These are phyloP conservation scores for Stomatorhinus ivindoensis DNA, from an alignment of 2,113 vertebrate species.

Conservation along the genomic window DNA sequence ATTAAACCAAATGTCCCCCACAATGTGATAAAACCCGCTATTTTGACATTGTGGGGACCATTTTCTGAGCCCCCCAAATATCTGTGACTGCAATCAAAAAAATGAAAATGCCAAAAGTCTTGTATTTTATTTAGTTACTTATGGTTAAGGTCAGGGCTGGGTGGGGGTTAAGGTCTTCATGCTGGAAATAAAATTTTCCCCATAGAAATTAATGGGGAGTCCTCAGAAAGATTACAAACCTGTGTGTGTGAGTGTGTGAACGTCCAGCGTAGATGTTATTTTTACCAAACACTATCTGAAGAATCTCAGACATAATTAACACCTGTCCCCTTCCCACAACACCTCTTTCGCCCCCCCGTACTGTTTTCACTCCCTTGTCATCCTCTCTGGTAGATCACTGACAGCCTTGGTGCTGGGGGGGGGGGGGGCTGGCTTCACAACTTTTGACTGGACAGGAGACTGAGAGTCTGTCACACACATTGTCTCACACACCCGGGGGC, in stretches of 20 bases:
- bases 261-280: background rate
- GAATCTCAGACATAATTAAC: background rate
- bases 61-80: background rate
- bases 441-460: slow-evolving; percentile 27
- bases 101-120: background rate
- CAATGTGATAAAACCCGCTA: background rate
- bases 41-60: background rate
- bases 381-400: slow-evolving; percentile 27
- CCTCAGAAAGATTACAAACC: background rate
- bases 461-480: slow-evolving; percentile 26
- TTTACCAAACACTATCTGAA: background rate
- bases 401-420: slow-evolving; percentile 33
- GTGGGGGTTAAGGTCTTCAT: background rate
- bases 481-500: background rate
- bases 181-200: background rate
- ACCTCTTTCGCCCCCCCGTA: background rate
- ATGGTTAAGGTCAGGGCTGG: background rate
- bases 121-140: background rate
- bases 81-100: background rate
- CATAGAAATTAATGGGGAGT: background rate
- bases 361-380: background rate
- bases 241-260: slow-evolving; percentile 5
- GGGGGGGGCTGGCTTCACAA: slow-evolving; percentile 24
- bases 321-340: background rate
- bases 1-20: background rate